Percentiles rank a stretch among this genome's conserved stretches.
Evolutionary conservation across 2,888 invertebrate species (phyloP).

Genomic region (Meteorus colon): DNA sequence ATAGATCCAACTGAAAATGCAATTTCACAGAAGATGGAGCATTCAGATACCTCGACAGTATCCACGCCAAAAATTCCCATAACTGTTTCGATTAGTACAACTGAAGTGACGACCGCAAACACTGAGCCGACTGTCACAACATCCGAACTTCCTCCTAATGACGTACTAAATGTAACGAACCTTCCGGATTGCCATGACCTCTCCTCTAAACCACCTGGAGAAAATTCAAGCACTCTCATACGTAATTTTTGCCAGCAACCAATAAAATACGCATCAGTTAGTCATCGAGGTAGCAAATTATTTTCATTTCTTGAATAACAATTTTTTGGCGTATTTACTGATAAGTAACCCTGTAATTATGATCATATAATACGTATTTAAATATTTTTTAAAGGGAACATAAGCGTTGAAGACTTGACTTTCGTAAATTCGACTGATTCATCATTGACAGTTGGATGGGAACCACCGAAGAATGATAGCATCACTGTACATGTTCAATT

Average conservation of each 20-base stretch:
- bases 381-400: conserved; percentile 9
- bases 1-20: not conserved
- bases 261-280: not conserved
- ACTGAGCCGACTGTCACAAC: not conserved
- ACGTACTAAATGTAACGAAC: not conserved
- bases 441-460: conserved; percentile 47
- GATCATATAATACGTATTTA: not conserved
- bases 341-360: not conserved
- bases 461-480: conserved; percentile 27
- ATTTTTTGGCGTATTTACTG: not conserved
- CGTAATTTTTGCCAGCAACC: not conserved
- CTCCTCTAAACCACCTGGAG: not conserved
- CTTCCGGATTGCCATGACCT: conserved; percentile 14
- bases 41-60: not conserved
- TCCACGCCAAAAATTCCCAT: not conserved
- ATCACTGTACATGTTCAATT: not conserved
- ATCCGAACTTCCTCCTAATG: not conserved
- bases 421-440: conserved; percentile 38
- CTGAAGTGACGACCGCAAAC: not conserved
- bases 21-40: not conserved
- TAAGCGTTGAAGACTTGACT: conserved; percentile 34
- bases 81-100: not conserved
- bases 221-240: not conserved
- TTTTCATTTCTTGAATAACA: not conserved
- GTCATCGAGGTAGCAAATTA: not conserved